Percentiles rank a stretch among this genome's conserved stretches.
Conservation (phyloP, 2,113 vertebrate genomes). For the Callithrix jacchus region DNA sequence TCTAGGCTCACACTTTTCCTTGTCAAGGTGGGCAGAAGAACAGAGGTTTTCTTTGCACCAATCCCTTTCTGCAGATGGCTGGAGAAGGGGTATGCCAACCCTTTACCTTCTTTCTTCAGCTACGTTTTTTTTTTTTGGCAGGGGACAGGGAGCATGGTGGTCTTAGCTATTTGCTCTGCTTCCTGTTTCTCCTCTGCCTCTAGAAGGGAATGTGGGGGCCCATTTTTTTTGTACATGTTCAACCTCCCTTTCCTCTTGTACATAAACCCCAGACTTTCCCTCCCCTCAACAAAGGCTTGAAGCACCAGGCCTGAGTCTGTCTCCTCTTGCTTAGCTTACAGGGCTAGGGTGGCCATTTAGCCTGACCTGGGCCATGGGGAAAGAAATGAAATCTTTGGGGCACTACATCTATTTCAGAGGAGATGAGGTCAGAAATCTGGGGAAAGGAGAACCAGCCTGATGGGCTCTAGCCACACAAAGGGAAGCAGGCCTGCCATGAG, state of each 20-base stretch:
- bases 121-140: background rate
- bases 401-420: background rate
- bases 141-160: background rate
- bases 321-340: constrained; percentile 33
- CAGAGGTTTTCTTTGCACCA: background rate
- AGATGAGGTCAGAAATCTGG: background rate
- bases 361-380: background rate
- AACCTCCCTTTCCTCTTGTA: constrained; percentile 63
- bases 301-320: constrained; percentile 56
- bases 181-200: constrained; percentile 15
- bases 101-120: constrained; percentile 4
- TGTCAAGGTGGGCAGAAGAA: background rate
- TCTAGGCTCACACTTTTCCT: background rate
- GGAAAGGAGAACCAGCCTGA: background rate
- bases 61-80: background rate
- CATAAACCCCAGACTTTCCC: constrained; percentile 54
- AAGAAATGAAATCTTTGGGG: background rate
- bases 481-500: background rate
- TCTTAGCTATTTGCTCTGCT: background rate
- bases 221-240: constrained; percentile 72
- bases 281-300: constrained; percentile 71
- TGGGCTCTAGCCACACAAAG: constrained; percentile 50
- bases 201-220: background rate
- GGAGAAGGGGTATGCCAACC: constrained; percentile 10
- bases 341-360: background rate